Base-by-base conservation (phyloP, 2,888 invertebrate species). In the Melieria crassipennis region DNA sequence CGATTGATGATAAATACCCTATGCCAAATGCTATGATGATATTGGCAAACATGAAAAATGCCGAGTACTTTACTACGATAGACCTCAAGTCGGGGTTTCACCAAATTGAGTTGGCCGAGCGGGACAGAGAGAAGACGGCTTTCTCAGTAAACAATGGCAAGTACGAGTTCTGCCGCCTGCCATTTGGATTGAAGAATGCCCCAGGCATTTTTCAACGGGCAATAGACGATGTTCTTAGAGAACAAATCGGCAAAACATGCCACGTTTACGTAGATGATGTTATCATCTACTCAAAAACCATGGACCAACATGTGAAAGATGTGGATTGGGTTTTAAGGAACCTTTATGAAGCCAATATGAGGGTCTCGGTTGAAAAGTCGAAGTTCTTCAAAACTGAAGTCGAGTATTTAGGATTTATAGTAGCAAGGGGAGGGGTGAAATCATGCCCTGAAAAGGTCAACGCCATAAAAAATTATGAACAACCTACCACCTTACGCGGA, bases 1-100 rank as follows among this genome's bases (percentile, higher is more conserved):
- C 75, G 3, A 55, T 75, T 3, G 80, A 78, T 11, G 74, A 74
- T 13, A 73, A 70, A 45, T 78, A 76, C 4, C 75, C 74, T 0
- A 75, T 78, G 45, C 75, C 75, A 0, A 64, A 76, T 10, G 71
- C 69, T 0, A 30, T 65, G 7, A 30, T 52, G 4, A 75, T 75
- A 47, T 61, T 75, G 4, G 47, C 67, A 9, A 75, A 76, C 55
- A 47, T 76, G 13, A 72, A 74, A 1, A 68, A 67, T 4, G 48
- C 74, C 0, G 63, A 65, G 1, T 71, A 66, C 52, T 75, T 76
- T 46, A 65, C 75, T n/a, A 73, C 75, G 11, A 48, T 76, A 7
- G 76, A 77, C 47, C 62, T 74, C 11, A 73, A 74, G 63, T 74
- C 66, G 3, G 75, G 73, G 3, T 76, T 73, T 58, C 75, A 76